phyloP scores from a whole-genome alignment of 30 jellyfish, hydroid and myxozoan species.

The Aurelia coerulea region DNA sequence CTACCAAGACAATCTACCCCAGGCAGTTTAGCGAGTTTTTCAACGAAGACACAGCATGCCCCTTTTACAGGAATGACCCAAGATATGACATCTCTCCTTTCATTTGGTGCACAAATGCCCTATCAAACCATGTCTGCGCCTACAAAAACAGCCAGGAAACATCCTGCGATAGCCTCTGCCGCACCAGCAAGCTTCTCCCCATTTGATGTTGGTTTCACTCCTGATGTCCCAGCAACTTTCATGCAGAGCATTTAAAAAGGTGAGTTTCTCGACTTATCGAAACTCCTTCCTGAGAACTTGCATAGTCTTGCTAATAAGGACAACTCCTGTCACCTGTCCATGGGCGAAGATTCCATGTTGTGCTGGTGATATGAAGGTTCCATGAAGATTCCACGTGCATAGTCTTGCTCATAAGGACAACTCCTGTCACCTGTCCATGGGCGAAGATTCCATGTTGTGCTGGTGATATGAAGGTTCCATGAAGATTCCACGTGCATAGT shows the following conservation, averaged over 20 bases:
- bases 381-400: no score
- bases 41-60: not conserved
- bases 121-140: not conserved
- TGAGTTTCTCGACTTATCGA: not conserved
- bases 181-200: not conserved
- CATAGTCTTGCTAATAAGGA: no score
- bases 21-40: not conserved
- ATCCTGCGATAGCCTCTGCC: not conserved
- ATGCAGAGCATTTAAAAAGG: not conserved
- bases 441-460: no score
- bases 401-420: no score
- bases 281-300: no score
- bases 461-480: no score
- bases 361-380: no score
- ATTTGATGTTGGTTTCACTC: conserved; percentile 19
- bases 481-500: no score
- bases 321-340: no score
- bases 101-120: not conserved
- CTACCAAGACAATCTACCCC: not conserved
- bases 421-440: no score
- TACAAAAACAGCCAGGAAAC: not conserved
- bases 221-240: not conserved
- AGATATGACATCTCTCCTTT: not conserved
- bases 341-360: no score
- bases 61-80: not conserved